Base-by-base conservation (phyloP, 2,888 invertebrate genomes). In the Noctua pronuba region DNA sequence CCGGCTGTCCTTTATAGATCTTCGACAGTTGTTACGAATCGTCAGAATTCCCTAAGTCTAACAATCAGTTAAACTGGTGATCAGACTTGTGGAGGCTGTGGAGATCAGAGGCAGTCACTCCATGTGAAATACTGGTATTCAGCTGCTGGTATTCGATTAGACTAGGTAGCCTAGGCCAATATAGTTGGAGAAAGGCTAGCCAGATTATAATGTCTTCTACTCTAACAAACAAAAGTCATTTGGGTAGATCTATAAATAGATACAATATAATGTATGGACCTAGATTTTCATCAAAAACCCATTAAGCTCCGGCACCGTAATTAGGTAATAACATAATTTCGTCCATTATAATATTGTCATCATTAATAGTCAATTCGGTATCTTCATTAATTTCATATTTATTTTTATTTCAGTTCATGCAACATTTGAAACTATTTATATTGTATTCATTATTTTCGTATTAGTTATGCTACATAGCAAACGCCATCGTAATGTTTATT, bases 341-440 rank as follows among this genome's bases (percentile, higher is more conserved):
- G 21, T 5, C 28, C 1, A 73, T 73, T 58, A 75, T 13, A 72
- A 84, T 16, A 75, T 28, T 60, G 16, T 5, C 44, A 77, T 76
- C 44, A 80, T 69, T 64, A 72, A 76, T 49, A 69, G 49, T 58
- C 28, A 44, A 69, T 62, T 69, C 28, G 46, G 44, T 60, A n/a
- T 44, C 35, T 75, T 62, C 68, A 81, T 80, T 73, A 71, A 67
- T 71, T 60, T 77, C 60, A 24, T 58, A 84, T 80, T 67, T 55
- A 24, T 68, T 46, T 49, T 31, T 21, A 58, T 70, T 65, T 69
- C 7, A 60, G 13, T 31, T 21, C 18, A 35, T 52, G 13, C 60
- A 67, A 6, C n/a, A 68, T 62, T 73, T 64, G 16, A 16, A 49
- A 46, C 35, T 49, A 44, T 69, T 46, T 35, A 38, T 64, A 38